Conservation (phyloP, 2,888 invertebrate genomes). For the Nomada hirtipes region DNA sequence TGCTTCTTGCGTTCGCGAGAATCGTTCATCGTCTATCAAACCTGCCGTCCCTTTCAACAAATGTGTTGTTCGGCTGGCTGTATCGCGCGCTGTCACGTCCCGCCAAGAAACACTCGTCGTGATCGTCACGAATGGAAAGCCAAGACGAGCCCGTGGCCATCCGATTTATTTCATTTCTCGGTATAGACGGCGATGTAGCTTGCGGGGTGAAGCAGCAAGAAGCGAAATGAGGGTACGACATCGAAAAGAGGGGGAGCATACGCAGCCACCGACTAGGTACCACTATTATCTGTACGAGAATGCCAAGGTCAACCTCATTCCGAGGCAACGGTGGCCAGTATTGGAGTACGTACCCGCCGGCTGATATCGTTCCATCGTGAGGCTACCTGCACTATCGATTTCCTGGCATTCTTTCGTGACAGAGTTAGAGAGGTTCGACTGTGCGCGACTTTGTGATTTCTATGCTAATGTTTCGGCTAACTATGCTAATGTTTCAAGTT, state of each 20-base stretch:
- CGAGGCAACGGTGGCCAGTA: slow-evolving; percentile 61
- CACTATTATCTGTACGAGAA: slow-evolving; percentile 77
- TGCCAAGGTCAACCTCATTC: slow-evolving; percentile 82
- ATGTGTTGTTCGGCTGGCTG: slow-evolving; percentile 6
- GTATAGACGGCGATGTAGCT: slow-evolving; percentile 27
- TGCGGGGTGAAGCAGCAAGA: slow-evolving; percentile 56
- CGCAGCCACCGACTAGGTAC: slow-evolving; percentile 61
- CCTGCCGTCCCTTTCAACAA: slow-evolving; percentile 34
- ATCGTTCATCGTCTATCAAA: slow-evolving; percentile 46
- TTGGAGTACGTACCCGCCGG: slow-evolving; percentile 47
- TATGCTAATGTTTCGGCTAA: too few species aligned
- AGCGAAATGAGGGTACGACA: slow-evolving; percentile 67
- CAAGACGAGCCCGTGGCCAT: slow-evolving; percentile 34
- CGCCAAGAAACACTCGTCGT: slow-evolving; percentile 53
- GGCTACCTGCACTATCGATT: slow-evolving; percentile 31
- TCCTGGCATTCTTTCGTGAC: background rate
- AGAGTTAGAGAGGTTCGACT: background rate
- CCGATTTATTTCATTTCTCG: slow-evolving; percentile 60
- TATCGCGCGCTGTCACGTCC: slow-evolving; percentile 36
- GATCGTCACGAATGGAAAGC: slow-evolving; percentile 51
- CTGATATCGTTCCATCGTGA: slow-evolving; percentile 41
- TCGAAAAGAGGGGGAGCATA: slow-evolving; percentile 59
- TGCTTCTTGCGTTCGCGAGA: background rate
- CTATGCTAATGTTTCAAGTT: too few species aligned
- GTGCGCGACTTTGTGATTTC: background rate